phyloP scores from a whole-genome alignment of 2,888 invertebrate species.

The Coleophora deauratella region DNA sequence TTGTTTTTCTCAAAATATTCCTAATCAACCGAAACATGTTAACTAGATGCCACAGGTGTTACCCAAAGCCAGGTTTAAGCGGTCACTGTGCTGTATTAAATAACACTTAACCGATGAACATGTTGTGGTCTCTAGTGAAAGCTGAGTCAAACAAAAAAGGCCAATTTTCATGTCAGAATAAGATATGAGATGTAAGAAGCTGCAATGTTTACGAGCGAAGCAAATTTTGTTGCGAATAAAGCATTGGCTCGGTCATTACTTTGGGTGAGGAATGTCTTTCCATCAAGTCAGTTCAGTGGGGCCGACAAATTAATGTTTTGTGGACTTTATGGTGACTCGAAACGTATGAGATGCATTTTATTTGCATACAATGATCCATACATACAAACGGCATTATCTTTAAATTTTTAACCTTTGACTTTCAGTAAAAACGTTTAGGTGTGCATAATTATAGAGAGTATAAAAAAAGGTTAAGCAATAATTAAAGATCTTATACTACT shows the following conservation, averaged over 20 bases:
- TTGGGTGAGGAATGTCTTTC: constrained; percentile 6
- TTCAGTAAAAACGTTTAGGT: too few relatives aligned
- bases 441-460: too few relatives aligned
- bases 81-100: constrained; percentile 56
- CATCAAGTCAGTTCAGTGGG: too few relatives aligned
- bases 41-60: constrained; percentile 33
- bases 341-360: too few relatives aligned
- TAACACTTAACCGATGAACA: constrained; percentile 38
- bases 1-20: background rate
- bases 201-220: constrained; percentile 6
- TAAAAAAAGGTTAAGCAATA: too few relatives aligned
- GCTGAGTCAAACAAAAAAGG: constrained; percentile 36
- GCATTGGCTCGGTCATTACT: constrained; percentile 4
- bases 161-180: constrained; percentile 31
- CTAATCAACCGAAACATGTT: constrained; percentile 17
- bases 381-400: too few relatives aligned
- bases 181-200: constrained; percentile 29
- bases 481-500: too few relatives aligned
- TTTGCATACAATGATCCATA: too few relatives aligned
- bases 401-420: too few relatives aligned
- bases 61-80: constrained; percentile 25
- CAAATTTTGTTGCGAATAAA: constrained; percentile 1
- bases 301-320: too few relatives aligned
- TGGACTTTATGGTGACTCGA: too few relatives aligned
- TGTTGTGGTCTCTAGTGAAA: constrained; percentile 41